A percentile compares a stretch with the other conserved stretches of the same genome.
Evolutionary conservation across 2,797 vertebrate genomes (phyloP).

Genomic region (Heliangelus exortis): DNA sequence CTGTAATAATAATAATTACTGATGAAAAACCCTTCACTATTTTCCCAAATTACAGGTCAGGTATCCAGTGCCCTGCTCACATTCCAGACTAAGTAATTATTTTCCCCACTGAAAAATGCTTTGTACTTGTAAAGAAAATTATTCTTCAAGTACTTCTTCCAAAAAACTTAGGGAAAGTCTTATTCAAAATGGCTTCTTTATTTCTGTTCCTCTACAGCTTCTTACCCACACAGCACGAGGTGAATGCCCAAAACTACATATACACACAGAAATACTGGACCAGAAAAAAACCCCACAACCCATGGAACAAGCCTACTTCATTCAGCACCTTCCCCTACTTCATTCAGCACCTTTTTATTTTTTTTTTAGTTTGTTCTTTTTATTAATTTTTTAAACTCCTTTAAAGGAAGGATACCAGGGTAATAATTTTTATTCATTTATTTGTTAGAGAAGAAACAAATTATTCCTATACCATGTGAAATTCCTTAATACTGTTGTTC

Average conservation of each 20-base stretch:
- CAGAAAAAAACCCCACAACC: background rate
- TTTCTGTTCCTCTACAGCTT: background rate
- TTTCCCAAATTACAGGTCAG: conserved; percentile 63
- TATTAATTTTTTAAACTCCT: background rate
- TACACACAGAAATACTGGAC: background rate
- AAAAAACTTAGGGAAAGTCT: background rate
- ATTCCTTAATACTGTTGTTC: background rate
- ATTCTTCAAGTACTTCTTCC: background rate
- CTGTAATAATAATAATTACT: conserved; percentile 53
- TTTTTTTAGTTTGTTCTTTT: background rate
- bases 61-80: conserved; percentile 19
- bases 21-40: conserved; percentile 37
- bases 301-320: background rate
- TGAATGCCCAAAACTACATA: background rate
- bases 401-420: background rate
- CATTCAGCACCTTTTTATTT: background rate
- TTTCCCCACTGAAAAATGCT: conserved; percentile 40
- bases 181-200: background rate
- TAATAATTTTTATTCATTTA: background rate
- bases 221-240: background rate
- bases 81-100: conserved; percentile 56
- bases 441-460: background rate
- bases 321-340: background rate
- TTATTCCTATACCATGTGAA: background rate
- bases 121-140: conserved; percentile 51